A percentile compares a stretch with the other conserved stretches of the same genome.
phyloP scores from a whole-genome alignment of 2,113 vertebrate genomes.

The Crotalus viridis region DNA sequence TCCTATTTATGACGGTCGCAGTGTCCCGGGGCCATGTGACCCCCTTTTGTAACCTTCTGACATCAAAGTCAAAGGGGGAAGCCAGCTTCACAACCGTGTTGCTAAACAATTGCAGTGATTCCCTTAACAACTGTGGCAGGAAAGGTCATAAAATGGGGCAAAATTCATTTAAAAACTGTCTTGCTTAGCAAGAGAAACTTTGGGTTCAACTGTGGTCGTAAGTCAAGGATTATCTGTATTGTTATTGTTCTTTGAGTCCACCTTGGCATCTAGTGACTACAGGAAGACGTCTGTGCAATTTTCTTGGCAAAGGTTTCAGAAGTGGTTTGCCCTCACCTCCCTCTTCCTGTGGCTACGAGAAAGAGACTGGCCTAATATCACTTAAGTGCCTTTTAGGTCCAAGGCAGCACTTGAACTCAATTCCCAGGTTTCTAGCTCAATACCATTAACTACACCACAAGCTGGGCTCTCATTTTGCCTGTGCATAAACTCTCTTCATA shows the following conservation, averaged over 20 bases:
- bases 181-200: not conserved
- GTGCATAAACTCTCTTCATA: not conserved
- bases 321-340: not conserved
- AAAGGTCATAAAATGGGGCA: no score
- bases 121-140: not conserved
- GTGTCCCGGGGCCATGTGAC: not conserved
- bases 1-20: not conserved
- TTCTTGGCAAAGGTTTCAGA: not conserved
- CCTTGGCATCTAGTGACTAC: not conserved
- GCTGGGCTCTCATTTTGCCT: not conserved
- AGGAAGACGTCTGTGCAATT: not conserved
- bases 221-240: not conserved
- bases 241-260: not conserved
- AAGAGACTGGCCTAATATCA: not conserved
- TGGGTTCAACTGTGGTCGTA: not conserved
- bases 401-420: not conserved
- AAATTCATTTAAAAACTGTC: not conserved
- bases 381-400: not conserved
- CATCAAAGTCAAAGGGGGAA: not conserved
- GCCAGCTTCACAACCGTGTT: not conserved
- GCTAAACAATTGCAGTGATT: not conserved
- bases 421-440: not conserved
- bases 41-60: not conserved
- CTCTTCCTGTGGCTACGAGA: not conserved
- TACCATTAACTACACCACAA: not conserved